Percentiles rank a stretch among this genome's conserved stretches.
Conservation (phyloP, 2,888 invertebrate species). For the Chouioia cunea region DNA sequence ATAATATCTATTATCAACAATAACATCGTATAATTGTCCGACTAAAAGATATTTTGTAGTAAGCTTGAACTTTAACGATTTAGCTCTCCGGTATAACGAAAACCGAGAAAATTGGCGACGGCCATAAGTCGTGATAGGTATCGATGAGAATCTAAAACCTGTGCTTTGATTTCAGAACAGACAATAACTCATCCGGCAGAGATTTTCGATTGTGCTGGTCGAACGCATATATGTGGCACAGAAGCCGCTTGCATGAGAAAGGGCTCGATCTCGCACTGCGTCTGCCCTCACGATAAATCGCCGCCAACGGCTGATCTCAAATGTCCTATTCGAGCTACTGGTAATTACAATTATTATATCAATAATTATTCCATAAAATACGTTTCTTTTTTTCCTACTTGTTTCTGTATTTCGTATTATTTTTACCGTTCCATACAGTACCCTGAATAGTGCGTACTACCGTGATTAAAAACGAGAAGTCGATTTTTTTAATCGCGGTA, state of each 20-base stretch:
- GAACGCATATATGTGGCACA: conserved; percentile 72
- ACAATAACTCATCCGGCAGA: conserved; percentile 41
- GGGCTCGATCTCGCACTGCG: conserved; percentile 73
- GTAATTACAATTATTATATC: conserved; percentile 69
- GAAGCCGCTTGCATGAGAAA: conserved; percentile 75
- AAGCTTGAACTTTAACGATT: conserved; percentile 1
- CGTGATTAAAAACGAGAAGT: no score
- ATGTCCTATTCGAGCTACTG: conserved; percentile 74
- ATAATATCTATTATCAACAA: neutral
- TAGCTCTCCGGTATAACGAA: neutral
- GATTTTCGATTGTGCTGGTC: conserved; percentile 58
- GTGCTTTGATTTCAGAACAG: no score
- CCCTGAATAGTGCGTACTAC: no score
- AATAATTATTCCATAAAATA: no score
- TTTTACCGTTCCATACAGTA: no score
- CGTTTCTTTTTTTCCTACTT: no score
- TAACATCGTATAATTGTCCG: conserved; percentile 7
- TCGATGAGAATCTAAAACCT: no score
- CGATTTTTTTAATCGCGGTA: no score
- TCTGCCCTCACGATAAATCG: conserved; percentile 77
- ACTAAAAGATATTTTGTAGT: conserved; percentile 29
- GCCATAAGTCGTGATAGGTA: no score
- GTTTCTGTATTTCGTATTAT: no score
- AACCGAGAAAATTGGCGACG: conserved; percentile 3
- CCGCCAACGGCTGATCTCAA: conserved; percentile 74